A percentile compares a stretch with the other conserved stretches of the same genome.
Conservation (phyloP, 2,797 vertebrate genomes). For the Diglossa cyanea region DNA sequence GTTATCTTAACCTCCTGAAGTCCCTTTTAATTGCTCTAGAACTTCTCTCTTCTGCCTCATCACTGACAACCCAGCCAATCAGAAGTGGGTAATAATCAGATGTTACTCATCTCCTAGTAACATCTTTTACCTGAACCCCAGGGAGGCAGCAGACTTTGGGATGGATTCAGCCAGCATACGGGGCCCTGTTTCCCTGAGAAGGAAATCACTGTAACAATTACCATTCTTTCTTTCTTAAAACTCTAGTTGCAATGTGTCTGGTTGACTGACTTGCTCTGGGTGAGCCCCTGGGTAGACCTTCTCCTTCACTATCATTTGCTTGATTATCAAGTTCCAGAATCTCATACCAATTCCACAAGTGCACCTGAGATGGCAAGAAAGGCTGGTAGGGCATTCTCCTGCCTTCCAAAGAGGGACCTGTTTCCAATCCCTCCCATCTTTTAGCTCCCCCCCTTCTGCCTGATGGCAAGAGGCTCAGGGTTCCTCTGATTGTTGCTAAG, state of each 20-base stretch:
- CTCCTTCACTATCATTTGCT: neutral
- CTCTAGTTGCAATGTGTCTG: neutral
- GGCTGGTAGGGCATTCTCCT: neutral
- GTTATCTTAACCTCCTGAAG: neutral
- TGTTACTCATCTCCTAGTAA: neutral
- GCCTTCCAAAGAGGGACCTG: neutral
- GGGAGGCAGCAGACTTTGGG: neutral
- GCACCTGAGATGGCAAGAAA: neutral
- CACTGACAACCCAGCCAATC: neutral
- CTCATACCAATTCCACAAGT: neutral
- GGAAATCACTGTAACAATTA: neutral
- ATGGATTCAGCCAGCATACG: rapidly evolving
- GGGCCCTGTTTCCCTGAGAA: neutral
- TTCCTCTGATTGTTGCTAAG: neutral
- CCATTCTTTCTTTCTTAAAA: neutral
- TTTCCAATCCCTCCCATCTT: neutral
- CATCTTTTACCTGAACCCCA: neutral
- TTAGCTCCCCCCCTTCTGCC: neutral
- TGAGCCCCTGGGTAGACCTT: neutral
- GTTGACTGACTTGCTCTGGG: neutral
- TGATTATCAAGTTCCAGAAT: neutral
- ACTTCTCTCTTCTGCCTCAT: neutral
- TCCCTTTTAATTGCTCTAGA: neutral
- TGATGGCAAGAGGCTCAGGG: neutral
- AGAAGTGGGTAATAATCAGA: neutral